Evolutionary conservation across 2,797 vertebrate genomes (phyloP).

Genomic region (Sciurus carolinensis): DNA sequence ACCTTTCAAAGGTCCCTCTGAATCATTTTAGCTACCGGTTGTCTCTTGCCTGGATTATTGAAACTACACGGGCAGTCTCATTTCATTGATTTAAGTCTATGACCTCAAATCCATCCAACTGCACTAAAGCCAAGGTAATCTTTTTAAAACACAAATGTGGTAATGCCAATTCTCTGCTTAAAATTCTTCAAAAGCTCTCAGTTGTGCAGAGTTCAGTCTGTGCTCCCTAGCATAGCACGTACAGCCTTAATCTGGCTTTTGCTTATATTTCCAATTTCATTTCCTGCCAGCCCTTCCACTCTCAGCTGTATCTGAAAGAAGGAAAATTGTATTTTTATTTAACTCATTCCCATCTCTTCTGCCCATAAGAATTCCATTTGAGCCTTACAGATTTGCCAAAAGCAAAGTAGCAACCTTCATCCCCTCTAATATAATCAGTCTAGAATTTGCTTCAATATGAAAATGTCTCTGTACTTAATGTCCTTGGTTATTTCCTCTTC

Average conservation of each 20-base stretch:
- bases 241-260: constrained; percentile 46
- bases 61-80: not conserved
- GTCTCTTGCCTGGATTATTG: not conserved
- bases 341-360: constrained; percentile 11
- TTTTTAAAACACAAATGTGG: constrained; percentile 27
- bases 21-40: not conserved
- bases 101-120: not conserved
- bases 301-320: constrained; percentile 36
- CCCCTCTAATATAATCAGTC: constrained; percentile 15
- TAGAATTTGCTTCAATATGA: not conserved
- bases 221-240: not conserved
- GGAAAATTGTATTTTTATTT: not conserved
- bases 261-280: constrained; percentile 43
- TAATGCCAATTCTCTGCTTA: constrained; percentile 47
- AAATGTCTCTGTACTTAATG: not conserved
- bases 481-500: not conserved
- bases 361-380: constrained; percentile 44
- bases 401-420: not conserved
- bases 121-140: constrained; percentile 56
- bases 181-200: constrained; percentile 64
- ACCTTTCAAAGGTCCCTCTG: not conserved
- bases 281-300: constrained; percentile 25
- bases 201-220: not conserved
- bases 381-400: constrained; percentile 60
- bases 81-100: constrained; percentile 56